Percentiles rank a stretch among this genome's conserved stretches.
Evolutionary conservation across 1,140 invertebrate genomes (phyloP).

Genomic region (Bombus terrestris): DNA sequence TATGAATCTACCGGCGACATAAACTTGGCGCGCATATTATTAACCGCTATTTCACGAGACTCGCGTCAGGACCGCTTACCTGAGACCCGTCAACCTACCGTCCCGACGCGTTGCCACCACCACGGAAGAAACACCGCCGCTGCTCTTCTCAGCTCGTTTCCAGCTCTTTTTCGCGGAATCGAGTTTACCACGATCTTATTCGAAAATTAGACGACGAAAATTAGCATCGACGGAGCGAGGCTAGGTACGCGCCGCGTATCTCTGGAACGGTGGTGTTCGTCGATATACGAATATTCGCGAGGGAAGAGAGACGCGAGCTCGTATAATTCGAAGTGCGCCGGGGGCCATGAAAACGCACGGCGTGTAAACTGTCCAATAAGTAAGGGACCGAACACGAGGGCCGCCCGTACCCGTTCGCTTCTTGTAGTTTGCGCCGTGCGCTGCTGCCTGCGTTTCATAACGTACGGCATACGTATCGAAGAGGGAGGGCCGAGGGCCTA

Average conservation of each 20-base stretch:
- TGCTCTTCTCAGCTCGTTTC: background rate
- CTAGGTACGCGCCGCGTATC: background rate
- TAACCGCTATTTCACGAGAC: constrained; percentile 68
- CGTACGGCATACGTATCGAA: constrained; percentile 55
- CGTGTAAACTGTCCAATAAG: constrained; percentile 82
- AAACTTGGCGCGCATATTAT: constrained; percentile 77
- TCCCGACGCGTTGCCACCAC: constrained; percentile 29
- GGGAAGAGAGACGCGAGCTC: background rate
- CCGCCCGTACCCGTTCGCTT: constrained; percentile 70
- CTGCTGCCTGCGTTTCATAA: constrained; percentile 66
- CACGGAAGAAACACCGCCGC: background rate
- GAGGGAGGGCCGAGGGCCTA: background rate
- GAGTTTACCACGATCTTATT: too few species aligned
- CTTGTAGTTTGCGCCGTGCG: constrained; percentile 71
- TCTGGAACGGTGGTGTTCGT: background rate
- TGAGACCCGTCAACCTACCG: constrained; percentile 51
- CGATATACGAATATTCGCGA: background rate
- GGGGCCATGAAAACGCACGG: constrained; percentile 67
- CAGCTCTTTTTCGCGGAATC: too few species aligned
- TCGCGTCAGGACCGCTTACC: constrained; percentile 58
- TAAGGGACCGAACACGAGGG: constrained; percentile 73
- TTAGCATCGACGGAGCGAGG: background rate
- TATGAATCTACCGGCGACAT: constrained; percentile 77
- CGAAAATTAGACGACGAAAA: background rate
- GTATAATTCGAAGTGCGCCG: background rate